Conservation (phyloP, 2,113 vertebrate species). For the Pelvicachromis taeniatus region DNA sequence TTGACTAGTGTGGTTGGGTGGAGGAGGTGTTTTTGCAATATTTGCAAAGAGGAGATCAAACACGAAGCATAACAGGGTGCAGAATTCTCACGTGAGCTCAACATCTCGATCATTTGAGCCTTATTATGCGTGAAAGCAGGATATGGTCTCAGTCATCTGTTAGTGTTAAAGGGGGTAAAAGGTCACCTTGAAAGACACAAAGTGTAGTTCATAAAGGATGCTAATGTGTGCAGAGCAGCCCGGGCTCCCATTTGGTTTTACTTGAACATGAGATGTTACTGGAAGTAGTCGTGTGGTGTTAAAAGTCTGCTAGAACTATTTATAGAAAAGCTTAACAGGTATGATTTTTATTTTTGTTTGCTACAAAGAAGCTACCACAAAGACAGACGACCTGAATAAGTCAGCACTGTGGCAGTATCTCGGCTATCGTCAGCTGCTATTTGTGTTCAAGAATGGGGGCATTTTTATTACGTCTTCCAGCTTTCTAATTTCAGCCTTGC, state of each 20-base stretch:
- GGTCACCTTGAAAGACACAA: conserved; percentile 57
- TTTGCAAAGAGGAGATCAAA: background rate
- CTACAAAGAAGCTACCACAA: background rate
- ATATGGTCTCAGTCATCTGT: background rate
- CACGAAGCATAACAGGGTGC: background rate
- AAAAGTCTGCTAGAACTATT: background rate
- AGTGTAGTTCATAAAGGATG: background rate
- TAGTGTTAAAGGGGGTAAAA: background rate
- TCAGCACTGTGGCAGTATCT: background rate
- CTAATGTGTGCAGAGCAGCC: background rate
- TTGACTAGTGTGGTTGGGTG: conserved; percentile 11
- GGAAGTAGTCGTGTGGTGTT: background rate
- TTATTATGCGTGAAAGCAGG: background rate
- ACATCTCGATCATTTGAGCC: background rate
- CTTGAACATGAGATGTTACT: background rate
- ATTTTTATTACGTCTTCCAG: conserved; percentile 2
- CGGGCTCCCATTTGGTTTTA: background rate
- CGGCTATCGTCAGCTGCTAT: conserved; percentile 3
- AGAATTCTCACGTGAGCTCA: background rate
- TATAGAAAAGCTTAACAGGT: background rate
- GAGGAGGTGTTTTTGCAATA: background rate
- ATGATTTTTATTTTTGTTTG: background rate
- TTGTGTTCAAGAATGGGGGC: conserved; percentile 13
- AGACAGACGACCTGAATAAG: background rate
- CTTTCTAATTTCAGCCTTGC: conserved; percentile 23